phyloP scores from a whole-genome alignment of 2,113 vertebrate genomes.

The Felis chaus region DNA sequence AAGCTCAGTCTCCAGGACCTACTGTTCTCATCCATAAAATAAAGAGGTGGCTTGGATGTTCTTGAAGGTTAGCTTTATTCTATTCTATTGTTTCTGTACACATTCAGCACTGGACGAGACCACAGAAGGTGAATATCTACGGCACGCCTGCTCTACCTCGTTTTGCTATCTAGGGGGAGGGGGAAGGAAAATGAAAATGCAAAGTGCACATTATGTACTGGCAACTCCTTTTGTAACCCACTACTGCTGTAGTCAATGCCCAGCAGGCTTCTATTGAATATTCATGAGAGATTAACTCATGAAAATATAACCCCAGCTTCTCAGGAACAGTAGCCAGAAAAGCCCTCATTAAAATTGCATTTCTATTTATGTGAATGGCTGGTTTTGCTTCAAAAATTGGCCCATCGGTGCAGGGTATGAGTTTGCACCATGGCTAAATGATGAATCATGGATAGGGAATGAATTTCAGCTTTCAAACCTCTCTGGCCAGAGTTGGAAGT shows the following conservation, averaged over 20 bases:
- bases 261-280: constrained; percentile 21
- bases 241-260: background rate
- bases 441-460: background rate
- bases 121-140: background rate
- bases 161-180: background rate
- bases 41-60: background rate
- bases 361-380: constrained; percentile 10
- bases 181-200: background rate
- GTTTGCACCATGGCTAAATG: background rate
- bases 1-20: background rate
- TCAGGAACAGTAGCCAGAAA: constrained; percentile 28
- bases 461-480: background rate
- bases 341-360: constrained; percentile 16
- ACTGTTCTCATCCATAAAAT: constrained; percentile 1
- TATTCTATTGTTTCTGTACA: background rate
- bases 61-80: background rate
- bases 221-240: constrained; percentile 27
- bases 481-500: background rate
- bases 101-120: background rate
- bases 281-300: constrained; percentile 43
- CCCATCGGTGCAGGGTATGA: background rate
- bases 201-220: background rate
- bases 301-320: constrained; percentile 35
- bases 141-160: background rate
- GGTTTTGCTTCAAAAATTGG: constrained; percentile 39